Evolutionary conservation across 2,797 vertebrate species (phyloP).

Genomic region (Chelmon rostratus): DNA sequence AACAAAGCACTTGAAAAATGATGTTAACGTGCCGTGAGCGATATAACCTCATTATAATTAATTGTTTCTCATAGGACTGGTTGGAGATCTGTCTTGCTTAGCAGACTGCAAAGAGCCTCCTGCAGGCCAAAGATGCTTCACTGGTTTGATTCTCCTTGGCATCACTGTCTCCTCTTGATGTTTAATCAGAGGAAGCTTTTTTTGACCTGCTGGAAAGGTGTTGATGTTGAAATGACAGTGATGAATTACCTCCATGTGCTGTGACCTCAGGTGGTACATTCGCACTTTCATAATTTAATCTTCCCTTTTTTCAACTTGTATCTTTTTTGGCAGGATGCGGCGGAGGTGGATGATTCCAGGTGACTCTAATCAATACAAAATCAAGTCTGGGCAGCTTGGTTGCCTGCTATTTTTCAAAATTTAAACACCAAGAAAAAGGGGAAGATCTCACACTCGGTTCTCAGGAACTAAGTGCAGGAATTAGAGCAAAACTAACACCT

Average conservation of each 20-base stretch:
- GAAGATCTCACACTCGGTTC: background rate
- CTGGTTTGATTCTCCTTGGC: slow-evolving; percentile 61
- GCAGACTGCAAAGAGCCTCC: slow-evolving; percentile 25
- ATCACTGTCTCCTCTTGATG: slow-evolving; percentile 53
- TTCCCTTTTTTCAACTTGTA: slow-evolving; percentile 33
- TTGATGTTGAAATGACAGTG: slow-evolving; percentile 70
- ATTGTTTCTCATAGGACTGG: slow-evolving; percentile 29
- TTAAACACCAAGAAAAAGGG: background rate
- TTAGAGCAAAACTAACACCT: background rate
- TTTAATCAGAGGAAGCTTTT: slow-evolving; percentile 72
- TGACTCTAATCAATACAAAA: slow-evolving; percentile 62
- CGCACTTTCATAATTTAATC: slow-evolving; percentile 68
- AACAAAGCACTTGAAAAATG: background rate
- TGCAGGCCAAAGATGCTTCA: slow-evolving; percentile 55
- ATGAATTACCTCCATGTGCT: slow-evolving; percentile 66
- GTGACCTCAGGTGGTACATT: slow-evolving; percentile 62
- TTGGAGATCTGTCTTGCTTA: slow-evolving; percentile 39
- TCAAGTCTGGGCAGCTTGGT: slow-evolving; percentile 33
- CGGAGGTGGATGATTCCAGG: slow-evolving; percentile 35
- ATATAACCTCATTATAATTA: slow-evolving; percentile 44
- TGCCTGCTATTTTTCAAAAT: slow-evolving; percentile 17
- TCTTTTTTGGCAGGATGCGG: slow-evolving; percentile 60
- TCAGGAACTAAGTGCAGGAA: background rate
- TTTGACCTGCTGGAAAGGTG: slow-evolving; percentile 71
- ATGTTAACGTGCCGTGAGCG: slow-evolving; percentile 15